phyloP scores from a whole-genome alignment of 2,113 vertebrate species.

The Nasalis larvatus region DNA sequence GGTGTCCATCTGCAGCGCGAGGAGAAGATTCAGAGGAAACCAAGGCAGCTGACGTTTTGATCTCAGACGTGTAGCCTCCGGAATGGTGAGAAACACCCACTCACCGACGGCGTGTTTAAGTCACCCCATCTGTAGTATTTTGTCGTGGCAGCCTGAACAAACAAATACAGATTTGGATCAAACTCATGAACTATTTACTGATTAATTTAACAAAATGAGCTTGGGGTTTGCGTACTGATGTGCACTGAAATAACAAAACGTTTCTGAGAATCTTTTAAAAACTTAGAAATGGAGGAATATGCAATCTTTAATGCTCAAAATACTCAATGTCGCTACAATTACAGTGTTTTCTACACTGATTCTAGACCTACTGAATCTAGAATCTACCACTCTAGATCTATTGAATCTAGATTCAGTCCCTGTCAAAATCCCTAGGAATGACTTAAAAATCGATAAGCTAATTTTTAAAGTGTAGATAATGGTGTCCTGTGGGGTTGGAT shows the following conservation, averaged over 20 bases:
- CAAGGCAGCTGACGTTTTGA: background rate
- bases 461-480: background rate
- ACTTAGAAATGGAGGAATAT: background rate
- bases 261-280: background rate
- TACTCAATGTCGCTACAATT: background rate
- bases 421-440: background rate
- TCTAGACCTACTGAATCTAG: too few relatives aligned
- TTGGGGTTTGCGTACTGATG: too few relatives aligned
- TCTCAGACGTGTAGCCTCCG: background rate
- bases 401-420: background rate
- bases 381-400: too few relatives aligned
- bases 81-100: background rate
- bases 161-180: background rate
- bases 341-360: background rate
- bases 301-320: background rate
- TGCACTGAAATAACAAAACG: background rate
- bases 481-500: background rate
- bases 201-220: background rate
- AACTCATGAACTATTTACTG: background rate
- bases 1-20: background rate
- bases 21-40: background rate
- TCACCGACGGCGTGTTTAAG: background rate
- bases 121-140: background rate
- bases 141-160: background rate
- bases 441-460: background rate